A percentile compares a stretch with the other conserved stretches of the same genome.
Conservation (phyloP, 1,140 invertebrate species). For the Formica selysi region DNA sequence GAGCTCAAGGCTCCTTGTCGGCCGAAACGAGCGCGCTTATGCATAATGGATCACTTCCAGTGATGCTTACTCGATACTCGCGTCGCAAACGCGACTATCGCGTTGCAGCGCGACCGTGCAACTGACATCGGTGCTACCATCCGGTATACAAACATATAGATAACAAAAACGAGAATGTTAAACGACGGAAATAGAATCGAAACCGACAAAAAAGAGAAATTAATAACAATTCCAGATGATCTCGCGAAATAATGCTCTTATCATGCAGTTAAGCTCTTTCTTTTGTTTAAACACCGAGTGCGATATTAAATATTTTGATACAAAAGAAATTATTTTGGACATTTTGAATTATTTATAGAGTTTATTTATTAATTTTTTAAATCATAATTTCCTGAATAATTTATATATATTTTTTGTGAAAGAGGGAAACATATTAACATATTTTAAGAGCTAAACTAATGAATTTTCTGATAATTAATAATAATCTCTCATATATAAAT, state of each 20-base stretch:
- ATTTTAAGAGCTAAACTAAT: conserved; percentile 15
- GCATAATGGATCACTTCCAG: conserved; percentile 53
- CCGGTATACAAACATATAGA: background rate
- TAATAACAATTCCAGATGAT: too few relatives aligned
- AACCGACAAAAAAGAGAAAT: too few relatives aligned
- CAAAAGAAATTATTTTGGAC: too few relatives aligned
- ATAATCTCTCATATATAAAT: background rate
- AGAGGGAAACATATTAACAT: too few relatives aligned
- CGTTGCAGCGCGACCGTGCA: background rate
- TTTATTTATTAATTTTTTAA: background rate
- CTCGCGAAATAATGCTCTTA: too few relatives aligned
- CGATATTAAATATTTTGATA: too few relatives aligned
- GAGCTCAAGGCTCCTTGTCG: conserved; percentile 55
- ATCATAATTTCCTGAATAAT: background rate
- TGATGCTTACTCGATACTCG: conserved; percentile 57
- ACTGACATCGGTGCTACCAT: background rate
- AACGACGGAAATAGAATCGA: too few relatives aligned
- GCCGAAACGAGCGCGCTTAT: conserved; percentile 54
- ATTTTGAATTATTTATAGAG: too few relatives aligned
- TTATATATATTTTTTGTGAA: background rate
- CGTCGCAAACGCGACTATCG: background rate
- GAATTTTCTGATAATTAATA: conserved; percentile 22
- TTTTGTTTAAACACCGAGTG: too few relatives aligned
- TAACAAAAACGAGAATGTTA: too few relatives aligned
- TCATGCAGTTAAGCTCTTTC: too few relatives aligned